phyloP scores from a whole-genome alignment of 1,140 invertebrate species.

The Plodia interpunctella region DNA sequence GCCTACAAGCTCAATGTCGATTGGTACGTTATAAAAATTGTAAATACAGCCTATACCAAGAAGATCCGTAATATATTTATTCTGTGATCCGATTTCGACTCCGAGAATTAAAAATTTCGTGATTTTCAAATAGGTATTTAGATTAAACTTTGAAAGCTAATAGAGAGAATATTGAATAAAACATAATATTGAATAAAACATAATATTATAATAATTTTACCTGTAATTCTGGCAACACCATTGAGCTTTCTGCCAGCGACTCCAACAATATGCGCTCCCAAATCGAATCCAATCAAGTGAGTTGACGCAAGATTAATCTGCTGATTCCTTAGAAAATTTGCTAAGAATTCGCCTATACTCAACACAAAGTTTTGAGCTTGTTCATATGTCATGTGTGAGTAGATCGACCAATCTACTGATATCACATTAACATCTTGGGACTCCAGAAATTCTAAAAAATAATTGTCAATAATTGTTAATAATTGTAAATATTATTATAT shows the following conservation, averaged over 20 bases:
- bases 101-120: too few species aligned
- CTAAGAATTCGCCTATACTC: constrained; percentile 31
- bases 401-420: not conserved
- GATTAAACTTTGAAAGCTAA: too few species aligned
- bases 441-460: not conserved
- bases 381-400: not conserved
- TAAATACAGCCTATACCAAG: too few species aligned
- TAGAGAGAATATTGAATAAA: too few species aligned
- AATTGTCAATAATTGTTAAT: too few species aligned
- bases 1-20: too few species aligned
- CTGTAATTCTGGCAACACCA: constrained; percentile 71
- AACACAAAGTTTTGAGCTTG: constrained; percentile 14
- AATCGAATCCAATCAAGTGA: constrained; percentile 89
- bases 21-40: too few species aligned
- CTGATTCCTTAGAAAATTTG: constrained; percentile 20
- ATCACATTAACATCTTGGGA: not conserved
- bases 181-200: too few species aligned
- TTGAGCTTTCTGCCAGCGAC: constrained; percentile 84
- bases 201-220: constrained; percentile 34
- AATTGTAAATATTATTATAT: too few species aligned
- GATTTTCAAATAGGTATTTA: too few species aligned
- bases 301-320: not conserved
- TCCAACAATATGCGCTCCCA: constrained; percentile 90
- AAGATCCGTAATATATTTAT: too few species aligned
- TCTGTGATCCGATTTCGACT: too few species aligned